phyloP scores from a whole-genome alignment of 1,140 invertebrate species.

The Drosophila ercepeae region DNA sequence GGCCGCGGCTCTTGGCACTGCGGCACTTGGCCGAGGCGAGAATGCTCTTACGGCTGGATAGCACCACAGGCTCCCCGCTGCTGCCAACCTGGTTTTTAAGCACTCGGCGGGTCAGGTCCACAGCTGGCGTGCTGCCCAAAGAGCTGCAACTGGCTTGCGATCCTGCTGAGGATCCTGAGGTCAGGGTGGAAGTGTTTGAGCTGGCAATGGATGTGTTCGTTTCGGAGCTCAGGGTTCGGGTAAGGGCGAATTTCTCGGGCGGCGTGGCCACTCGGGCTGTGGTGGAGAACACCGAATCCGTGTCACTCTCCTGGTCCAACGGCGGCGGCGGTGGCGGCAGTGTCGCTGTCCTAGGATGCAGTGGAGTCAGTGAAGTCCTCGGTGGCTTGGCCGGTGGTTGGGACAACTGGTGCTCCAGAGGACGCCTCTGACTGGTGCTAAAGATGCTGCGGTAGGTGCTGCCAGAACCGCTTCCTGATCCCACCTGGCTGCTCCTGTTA shows the following conservation, averaged over 20 bases:
- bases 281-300: slow-evolving; percentile 93
- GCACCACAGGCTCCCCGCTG: slow-evolving; percentile 86
- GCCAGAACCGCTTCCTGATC: neutral
- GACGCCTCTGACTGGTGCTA: slow-evolving; percentile 31
- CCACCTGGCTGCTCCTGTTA: slow-evolving; percentile 9
- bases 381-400: slow-evolving; percentile 82
- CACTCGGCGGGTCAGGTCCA: slow-evolving; percentile 86
- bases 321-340: slow-evolving; percentile 48
- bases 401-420: slow-evolving; percentile 59
- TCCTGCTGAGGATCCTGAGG: slow-evolving; percentile 85
- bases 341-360: slow-evolving; percentile 11
- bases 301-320: slow-evolving; percentile 90
- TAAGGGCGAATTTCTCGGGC: slow-evolving; percentile 84
- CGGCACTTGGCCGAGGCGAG: slow-evolving; percentile 93
- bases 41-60: slow-evolving; percentile 93
- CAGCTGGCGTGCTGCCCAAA: slow-evolving; percentile 86
- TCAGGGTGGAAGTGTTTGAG: slow-evolving; percentile 87
- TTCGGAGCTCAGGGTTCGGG: slow-evolving; percentile 86
- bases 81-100: slow-evolving; percentile 85
- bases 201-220: slow-evolving; percentile 87
- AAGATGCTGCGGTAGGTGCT: slow-evolving; percentile 69
- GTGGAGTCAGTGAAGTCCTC: slow-evolving; percentile 70
- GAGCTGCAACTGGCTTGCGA: slow-evolving; percentile 88
- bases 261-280: slow-evolving; percentile 84
- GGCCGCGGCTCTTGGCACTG: slow-evolving; percentile 86